These are phyloP conservation scores for Malurus cyaneus DNA, from an alignment of 2,113 vertebrate genomes.

Conservation along the genomic window DNA sequence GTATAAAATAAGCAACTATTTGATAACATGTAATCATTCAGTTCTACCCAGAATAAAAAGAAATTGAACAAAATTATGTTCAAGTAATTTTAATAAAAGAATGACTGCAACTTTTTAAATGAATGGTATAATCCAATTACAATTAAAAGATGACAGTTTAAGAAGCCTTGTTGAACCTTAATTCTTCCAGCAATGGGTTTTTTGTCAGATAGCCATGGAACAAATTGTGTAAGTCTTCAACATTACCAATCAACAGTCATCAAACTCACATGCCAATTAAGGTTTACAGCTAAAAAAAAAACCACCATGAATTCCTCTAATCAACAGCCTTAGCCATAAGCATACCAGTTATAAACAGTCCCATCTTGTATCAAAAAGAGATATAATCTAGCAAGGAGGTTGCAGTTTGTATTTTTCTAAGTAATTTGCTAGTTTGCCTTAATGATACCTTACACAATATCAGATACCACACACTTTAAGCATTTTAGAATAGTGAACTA, in stretches of 20 bases:
- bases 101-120: not conserved
- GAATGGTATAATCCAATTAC: not conserved
- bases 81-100: not conserved
- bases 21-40: not conserved
- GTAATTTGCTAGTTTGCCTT: not conserved
- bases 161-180: not conserved
- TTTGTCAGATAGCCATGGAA: not conserved
- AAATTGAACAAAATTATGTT: not conserved
- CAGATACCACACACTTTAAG: not conserved
- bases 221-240: not conserved
- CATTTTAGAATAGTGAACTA: not conserved
- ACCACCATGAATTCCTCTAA: not conserved
- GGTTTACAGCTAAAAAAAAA: not conserved
- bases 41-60: not conserved
- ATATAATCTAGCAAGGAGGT: accelerated
- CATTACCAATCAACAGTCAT: not conserved
- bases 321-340: not conserved
- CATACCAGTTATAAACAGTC: not conserved
- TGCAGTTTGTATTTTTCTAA: not conserved
- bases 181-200: not conserved
- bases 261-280: not conserved
- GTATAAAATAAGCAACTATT: not conserved
- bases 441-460: not conserved
- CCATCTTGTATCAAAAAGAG: not conserved
- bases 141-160: not conserved